A percentile compares a stretch with the other conserved stretches of the same genome.
Conservation (phyloP, 2,113 vertebrate genomes). For the Myiagra hebetior region DNA sequence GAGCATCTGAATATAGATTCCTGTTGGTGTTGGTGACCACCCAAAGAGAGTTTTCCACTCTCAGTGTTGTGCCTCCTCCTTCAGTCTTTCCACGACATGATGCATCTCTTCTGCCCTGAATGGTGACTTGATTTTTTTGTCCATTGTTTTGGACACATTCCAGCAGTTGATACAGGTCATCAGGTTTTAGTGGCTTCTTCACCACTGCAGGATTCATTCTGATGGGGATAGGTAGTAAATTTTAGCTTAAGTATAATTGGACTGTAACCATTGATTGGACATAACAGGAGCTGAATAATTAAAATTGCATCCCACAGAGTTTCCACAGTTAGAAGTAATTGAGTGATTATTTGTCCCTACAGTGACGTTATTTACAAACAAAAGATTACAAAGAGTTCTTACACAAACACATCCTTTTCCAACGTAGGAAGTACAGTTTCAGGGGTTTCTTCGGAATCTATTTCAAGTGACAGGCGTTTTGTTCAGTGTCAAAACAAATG, state of each 20-base stretch:
- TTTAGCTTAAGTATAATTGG: background rate
- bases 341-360: background rate
- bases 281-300: background rate
- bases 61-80: background rate
- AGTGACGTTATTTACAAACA: background rate
- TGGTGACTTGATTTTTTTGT: background rate
- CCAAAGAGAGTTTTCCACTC: background rate
- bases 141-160: fast-evolving
- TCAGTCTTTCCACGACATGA: background rate
- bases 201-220: background rate
- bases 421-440: background rate
- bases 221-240: background rate
- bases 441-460: background rate
- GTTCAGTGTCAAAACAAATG: background rate
- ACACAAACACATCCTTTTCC: background rate
- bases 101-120: background rate
- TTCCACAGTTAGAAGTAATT: background rate
- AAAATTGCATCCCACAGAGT: background rate
- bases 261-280: background rate
- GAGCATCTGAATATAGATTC: background rate
- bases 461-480: background rate
- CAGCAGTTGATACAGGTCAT: background rate
- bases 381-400: background rate
- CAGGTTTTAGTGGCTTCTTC: background rate
- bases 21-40: background rate